Evolutionary conservation across 2,113 vertebrate species (phyloP).

Genomic region (Rostratula benghalensis): DNA sequence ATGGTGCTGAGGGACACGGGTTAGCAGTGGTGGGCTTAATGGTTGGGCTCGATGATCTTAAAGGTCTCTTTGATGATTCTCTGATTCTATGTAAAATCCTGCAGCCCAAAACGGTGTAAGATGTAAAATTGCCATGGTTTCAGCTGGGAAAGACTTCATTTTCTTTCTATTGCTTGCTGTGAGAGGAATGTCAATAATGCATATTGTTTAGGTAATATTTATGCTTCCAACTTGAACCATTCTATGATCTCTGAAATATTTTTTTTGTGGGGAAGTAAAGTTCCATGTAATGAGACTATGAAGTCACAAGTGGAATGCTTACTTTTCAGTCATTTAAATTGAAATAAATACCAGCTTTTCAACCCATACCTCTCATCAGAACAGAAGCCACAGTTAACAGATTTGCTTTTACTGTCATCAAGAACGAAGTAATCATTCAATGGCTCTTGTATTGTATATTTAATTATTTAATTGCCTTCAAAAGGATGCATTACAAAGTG

Average conservation of each 20-base stretch:
- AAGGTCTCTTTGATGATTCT: background rate
- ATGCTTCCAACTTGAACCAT: background rate
- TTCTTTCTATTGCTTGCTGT: background rate
- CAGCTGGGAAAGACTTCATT: background rate
- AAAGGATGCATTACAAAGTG: conserved; percentile 1
- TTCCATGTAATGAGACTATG: background rate
- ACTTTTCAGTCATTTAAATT: background rate
- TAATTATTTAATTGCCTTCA: conserved; percentile 62
- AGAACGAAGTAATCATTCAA: background rate
- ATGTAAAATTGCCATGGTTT: background rate
- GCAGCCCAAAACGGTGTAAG: background rate
- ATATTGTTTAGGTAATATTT: background rate
- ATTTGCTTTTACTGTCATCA: background rate
- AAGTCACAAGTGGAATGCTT: background rate
- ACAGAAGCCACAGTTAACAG: background rate
- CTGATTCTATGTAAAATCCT: background rate
- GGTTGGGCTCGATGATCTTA: background rate
- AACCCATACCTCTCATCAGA: background rate
- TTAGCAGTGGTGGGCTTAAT: background rate
- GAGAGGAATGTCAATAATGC: background rate
- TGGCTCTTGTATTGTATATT: background rate
- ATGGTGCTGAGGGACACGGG: background rate
- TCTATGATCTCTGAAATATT: background rate
- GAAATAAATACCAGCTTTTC: background rate
- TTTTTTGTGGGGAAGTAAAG: background rate